Evolutionary conservation across 2,113 vertebrate genomes (phyloP).

Genomic region (Pheucticus melanocephalus): DNA sequence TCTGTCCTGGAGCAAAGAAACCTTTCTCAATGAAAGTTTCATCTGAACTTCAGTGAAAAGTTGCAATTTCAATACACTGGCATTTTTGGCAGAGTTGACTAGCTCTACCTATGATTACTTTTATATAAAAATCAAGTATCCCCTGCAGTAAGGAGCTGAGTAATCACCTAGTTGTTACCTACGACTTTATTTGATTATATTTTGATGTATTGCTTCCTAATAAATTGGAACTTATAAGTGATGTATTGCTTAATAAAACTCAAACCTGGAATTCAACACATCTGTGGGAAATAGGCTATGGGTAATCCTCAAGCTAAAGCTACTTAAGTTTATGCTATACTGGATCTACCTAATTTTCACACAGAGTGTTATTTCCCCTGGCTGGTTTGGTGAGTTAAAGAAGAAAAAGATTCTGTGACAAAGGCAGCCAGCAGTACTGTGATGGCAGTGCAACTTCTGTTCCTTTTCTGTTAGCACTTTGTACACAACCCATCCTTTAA

Average conservation of each 20-base stretch:
- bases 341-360: neutral
- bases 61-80: neutral
- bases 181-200: constrained; percentile 22
- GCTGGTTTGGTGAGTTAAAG: neutral
- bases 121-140: neutral
- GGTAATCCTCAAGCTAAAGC: neutral
- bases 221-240: constrained; percentile 19
- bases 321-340: neutral
- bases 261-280: neutral
- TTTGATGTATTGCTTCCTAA: constrained; percentile 45
- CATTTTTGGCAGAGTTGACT: neutral
- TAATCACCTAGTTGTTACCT: constrained; percentile 8
- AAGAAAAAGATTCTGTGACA: neutral
- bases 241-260: constrained; percentile 20
- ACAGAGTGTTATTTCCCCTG: neutral
- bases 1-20: constrained; percentile 7
- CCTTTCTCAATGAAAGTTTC: neutral
- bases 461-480: neutral
- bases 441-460: neutral
- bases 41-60: neutral
- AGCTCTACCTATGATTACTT: neutral
- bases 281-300: neutral
- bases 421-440: neutral
- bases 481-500: neutral
- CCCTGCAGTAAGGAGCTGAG: neutral